phyloP scores from a whole-genome alignment of 1,140 invertebrate species.

The Dreissena rostriformis region DNA sequence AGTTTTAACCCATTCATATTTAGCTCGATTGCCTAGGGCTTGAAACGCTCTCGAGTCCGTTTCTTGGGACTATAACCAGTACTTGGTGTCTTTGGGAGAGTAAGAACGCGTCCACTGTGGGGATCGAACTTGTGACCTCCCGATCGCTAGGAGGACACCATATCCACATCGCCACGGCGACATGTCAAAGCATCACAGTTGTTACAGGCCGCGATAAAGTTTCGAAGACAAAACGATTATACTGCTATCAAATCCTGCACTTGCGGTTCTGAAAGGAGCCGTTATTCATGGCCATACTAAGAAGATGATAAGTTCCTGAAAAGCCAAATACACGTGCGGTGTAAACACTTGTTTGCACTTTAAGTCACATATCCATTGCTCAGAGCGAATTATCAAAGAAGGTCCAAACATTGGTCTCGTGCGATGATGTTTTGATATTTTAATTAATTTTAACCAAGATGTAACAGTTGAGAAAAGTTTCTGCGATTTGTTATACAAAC shows the following conservation, averaged over 20 bases:
- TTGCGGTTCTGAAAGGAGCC: background rate
- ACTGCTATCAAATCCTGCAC: background rate
- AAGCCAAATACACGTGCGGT: background rate
- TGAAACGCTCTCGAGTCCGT: no score
- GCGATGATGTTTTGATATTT: background rate
- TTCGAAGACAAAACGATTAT: background rate
- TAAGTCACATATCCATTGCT: no score
- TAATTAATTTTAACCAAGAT: background rate
- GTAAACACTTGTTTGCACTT: background rate
- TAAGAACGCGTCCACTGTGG: no score
- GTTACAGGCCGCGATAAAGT: background rate
- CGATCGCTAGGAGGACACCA: no score
- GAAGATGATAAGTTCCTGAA: background rate
- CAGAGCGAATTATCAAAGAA: background rate
- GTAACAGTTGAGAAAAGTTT: background rate
- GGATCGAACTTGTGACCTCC: no score
- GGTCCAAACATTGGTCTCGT: background rate
- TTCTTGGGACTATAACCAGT: no score
- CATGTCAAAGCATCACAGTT: no score
- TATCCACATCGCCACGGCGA: no score
- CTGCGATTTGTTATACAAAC: no score
- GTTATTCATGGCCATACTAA: slow-evolving; percentile 1
- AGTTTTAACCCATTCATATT: no score
- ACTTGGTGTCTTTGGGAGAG: no score
- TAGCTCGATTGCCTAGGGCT: no score